Percentiles rank a stretch among this genome's conserved stretches.
phyloP scores from a whole-genome alignment of 2,113 vertebrate species.

The Notiomystis cincta region DNA sequence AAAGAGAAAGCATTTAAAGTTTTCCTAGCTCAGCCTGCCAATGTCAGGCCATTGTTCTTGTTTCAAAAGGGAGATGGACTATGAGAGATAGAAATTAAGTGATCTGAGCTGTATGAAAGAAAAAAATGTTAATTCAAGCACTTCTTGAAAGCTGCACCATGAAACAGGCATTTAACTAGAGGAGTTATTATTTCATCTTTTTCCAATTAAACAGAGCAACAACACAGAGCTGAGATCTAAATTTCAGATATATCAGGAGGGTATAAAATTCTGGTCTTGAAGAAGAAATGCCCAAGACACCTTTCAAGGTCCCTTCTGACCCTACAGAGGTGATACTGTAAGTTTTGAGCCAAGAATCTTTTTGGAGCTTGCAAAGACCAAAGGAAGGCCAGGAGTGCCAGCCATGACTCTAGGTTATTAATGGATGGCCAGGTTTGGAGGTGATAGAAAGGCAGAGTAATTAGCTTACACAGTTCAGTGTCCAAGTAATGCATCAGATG shows the following conservation, averaged over 20 bases:
- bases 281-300: background rate
- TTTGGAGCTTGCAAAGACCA: rapidly evolving
- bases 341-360: background rate
- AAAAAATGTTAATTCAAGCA: background rate
- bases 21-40: background rate
- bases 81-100: background rate
- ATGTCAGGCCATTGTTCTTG: background rate
- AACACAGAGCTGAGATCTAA: background rate
- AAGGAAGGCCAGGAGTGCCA: background rate
- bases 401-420: background rate
- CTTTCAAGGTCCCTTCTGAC: background rate
- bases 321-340: rapidly evolving
- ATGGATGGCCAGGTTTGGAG: background rate
- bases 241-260: background rate
- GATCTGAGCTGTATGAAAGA: background rate
- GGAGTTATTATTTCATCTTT: background rate
- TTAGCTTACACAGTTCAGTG: background rate
- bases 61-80: background rate
- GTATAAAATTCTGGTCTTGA: background rate
- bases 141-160: background rate
- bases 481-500: background rate
- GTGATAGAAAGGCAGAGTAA: background rate
- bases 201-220: background rate
- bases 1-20: background rate
- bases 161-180: background rate